Evolutionary conservation across 2,888 invertebrate species (phyloP), one percentile per base, ranked within the genome.

Genomic region (Lysandra bellargus): DNA sequence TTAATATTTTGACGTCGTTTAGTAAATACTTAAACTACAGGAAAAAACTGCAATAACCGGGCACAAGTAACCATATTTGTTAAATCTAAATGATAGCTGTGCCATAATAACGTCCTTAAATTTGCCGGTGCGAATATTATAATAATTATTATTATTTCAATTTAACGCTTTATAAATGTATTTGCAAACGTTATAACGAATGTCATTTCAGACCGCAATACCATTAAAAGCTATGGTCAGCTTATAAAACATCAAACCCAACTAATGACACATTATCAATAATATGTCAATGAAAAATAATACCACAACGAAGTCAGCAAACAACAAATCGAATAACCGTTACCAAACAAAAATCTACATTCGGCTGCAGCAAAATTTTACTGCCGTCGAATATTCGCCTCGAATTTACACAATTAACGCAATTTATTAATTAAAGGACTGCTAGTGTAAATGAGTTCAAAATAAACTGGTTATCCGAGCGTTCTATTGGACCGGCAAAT

Each of bases 361-460:
- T 76, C 33, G 76, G 57, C 57, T 76, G 76, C 76, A 53, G 57
- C 76, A 57, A 76, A 76, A 76, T 76, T 23, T 76, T 57, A 76
- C 30, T 53, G 57, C 49, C 57, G 57, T 57, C 76, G 76, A 75
- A 75, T 75, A 75, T 75, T 75, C 44, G 53, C 75, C 74, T 73
- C 73, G n/a, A 74, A 79, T 79, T 79, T 79, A 79, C 74, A 74
- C 75, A 60, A 79, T 74, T 79, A 79, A 80, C 80, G 80, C 76
- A 80, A 80, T 81, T 80, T 82, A 82, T 81, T 81, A 82, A 81
- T 82, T 82, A 82, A 81, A 82, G 80, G 79, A 72, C 81, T 80
- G 69, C 72, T 69, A 60, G 79, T 73, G 79, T 80, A 82, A 82
- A 82, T 82, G 80, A 82, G 82, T 77, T 80, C 82, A 81, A 76